Conservation (phyloP, 2,113 vertebrate genomes). For the Tringa solitaria region DNA sequence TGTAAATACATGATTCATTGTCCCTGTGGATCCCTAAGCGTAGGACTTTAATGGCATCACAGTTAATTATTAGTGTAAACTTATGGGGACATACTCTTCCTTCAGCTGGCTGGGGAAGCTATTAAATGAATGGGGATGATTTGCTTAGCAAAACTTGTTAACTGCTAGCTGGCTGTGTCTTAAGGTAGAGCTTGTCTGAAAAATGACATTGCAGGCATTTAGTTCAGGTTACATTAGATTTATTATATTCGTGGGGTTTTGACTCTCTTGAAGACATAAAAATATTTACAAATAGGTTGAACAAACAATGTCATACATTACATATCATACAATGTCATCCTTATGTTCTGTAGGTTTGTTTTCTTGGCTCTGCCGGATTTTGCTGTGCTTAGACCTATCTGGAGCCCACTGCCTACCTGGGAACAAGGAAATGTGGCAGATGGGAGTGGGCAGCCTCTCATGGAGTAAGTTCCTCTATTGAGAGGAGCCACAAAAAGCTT, state of each 20-base stretch:
- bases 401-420: neutral
- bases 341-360: neutral
- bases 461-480: neutral
- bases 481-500: neutral
- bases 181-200: neutral
- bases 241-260: neutral
- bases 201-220: neutral
- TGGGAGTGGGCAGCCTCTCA: neutral
- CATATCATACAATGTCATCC: too few species aligned
- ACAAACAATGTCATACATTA: neutral
- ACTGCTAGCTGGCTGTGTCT: neutral
- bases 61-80: slow-evolving; percentile 18
- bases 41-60: neutral
- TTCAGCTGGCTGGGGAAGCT: neutral
- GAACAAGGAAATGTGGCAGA: neutral
- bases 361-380: neutral
- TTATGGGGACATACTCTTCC: neutral
- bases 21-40: neutral
- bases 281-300: neutral
- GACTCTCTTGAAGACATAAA: neutral
- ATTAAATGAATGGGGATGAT: neutral
- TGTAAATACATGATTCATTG: slow-evolving; percentile 13
- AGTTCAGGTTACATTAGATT: neutral
- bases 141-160: neutral
- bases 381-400: neutral